These are phyloP conservation scores for Prolemur simus DNA, from an alignment of 2,113 vertebrate genomes.

Conservation along the genomic window DNA sequence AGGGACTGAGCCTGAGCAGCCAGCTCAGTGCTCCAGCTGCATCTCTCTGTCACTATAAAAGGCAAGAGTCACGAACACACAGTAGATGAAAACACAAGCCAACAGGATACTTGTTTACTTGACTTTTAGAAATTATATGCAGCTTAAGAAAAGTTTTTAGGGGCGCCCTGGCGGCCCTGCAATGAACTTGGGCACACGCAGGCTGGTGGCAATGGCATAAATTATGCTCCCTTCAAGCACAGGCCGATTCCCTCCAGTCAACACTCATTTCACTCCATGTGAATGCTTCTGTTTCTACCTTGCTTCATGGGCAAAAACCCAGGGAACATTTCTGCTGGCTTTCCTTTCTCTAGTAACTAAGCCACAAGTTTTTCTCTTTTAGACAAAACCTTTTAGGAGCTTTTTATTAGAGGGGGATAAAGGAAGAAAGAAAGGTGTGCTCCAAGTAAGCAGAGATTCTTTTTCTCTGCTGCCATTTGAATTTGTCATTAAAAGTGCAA, in stretches of 20 bases:
- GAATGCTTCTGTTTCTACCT: not conserved
- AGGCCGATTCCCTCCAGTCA: not conserved
- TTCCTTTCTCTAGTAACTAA: not conserved
- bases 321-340: not conserved
- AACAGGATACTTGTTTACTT: not conserved
- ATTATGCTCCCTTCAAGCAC: accelerated
- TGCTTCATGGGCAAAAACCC: constrained; percentile 1
- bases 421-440: not conserved
- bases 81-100: not conserved
- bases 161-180: not conserved
- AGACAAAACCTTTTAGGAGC: not conserved
- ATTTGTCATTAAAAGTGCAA: constrained; percentile 10
- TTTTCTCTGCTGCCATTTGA: not conserved
- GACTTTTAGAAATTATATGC: not conserved
- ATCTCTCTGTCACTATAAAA: not conserved
- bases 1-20: not conserved
- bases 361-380: not conserved
- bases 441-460: not conserved
- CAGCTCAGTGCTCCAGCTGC: no score
- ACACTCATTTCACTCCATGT: not conserved
- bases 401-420: not conserved
- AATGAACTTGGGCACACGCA: accelerated
- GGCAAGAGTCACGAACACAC: not conserved
- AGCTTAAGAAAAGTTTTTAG: not conserved
- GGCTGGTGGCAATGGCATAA: not conserved